These are phyloP conservation scores for Naso thynnoides DNA, from an alignment of 2,797 vertebrate species.

Conservation along the genomic window DNA sequence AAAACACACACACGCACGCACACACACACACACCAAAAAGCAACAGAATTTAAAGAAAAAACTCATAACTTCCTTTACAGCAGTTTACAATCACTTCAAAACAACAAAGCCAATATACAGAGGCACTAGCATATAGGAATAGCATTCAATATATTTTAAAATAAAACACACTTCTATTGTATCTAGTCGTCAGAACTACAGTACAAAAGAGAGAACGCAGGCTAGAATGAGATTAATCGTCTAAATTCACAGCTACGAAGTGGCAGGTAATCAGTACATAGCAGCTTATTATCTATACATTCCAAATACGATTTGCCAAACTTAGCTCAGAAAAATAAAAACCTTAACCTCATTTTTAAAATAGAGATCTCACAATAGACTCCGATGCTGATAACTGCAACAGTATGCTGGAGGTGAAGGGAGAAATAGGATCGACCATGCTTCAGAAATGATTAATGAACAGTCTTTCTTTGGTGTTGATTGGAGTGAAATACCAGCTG, in stretches of 20 bases:
- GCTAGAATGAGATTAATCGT: constrained; percentile 95
- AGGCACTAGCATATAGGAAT: constrained; percentile 84
- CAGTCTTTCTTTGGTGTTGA: constrained; percentile 99
- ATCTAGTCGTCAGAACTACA: constrained; percentile 89
- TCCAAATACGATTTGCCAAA: constrained; percentile 97
- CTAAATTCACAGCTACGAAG: constrained; percentile 99
- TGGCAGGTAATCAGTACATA: constrained; percentile 97
- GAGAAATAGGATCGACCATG: constrained; percentile 91
- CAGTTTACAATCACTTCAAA: constrained; percentile 98
- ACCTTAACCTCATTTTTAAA: constrained; percentile 90
- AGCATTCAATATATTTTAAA: constrained; percentile 82
- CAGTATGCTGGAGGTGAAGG: constrained; percentile 91
- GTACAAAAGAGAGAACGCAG: constrained; percentile 93
- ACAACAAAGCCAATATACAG: constrained; percentile 91
- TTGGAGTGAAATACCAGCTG: constrained; percentile 67
- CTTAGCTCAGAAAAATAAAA: constrained; percentile 91
- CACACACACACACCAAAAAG: constrained; percentile 56
- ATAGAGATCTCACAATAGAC: constrained; percentile 80
- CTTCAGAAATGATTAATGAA: constrained; percentile 91
- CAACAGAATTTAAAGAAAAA: constrained; percentile 68
- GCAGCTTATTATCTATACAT: constrained; percentile 99
- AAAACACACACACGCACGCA: constrained; percentile 31
- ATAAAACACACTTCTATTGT: constrained; percentile 90
- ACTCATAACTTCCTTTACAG: constrained; percentile 97
- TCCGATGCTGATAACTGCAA: constrained; percentile 85